phyloP scores from a whole-genome alignment of 1,140 invertebrate species.

The Pissodes strobi region DNA sequence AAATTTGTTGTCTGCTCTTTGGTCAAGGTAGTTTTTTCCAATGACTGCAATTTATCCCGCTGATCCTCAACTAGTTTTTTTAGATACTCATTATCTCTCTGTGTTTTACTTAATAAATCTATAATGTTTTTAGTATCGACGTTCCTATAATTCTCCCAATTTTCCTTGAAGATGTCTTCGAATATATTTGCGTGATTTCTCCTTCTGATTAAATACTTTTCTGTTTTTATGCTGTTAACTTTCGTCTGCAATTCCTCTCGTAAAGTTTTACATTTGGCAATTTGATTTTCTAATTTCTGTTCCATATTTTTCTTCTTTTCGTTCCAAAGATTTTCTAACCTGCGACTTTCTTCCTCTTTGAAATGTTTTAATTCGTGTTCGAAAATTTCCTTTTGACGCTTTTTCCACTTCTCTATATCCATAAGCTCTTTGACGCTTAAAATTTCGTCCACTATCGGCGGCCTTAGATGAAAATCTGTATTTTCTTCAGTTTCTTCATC shows the following conservation, averaged over 20 bases:
- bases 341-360: constrained; percentile 43
- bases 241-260: constrained; percentile 41
- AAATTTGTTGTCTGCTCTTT: constrained; percentile 58
- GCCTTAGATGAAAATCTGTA: constrained; percentile 53
- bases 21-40: constrained; percentile 55
- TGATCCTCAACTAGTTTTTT: constrained; percentile 53
- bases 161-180: constrained; percentile 39
- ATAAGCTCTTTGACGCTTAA: constrained; percentile 59
- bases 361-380: constrained; percentile 56
- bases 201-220: constrained; percentile 37
- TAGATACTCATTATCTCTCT: constrained; percentile 56
- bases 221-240: constrained; percentile 37
- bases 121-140: constrained; percentile 30
- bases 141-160: constrained; percentile 35
- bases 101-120: constrained; percentile 47
- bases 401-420: constrained; percentile 62
- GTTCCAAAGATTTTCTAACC: constrained; percentile 25
- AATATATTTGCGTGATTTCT: constrained; percentile 32
- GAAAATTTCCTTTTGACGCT: constrained; percentile 59
- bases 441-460: constrained; percentile 57
- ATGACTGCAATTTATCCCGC: constrained; percentile 51
- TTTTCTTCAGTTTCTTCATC: constrained; percentile 10
- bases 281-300: constrained; percentile 56
- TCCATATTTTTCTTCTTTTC: constrained; percentile 51
- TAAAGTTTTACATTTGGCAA: constrained; percentile 47